phyloP scores from a whole-genome alignment of 2,888 invertebrate species.

The Acleris literana region DNA sequence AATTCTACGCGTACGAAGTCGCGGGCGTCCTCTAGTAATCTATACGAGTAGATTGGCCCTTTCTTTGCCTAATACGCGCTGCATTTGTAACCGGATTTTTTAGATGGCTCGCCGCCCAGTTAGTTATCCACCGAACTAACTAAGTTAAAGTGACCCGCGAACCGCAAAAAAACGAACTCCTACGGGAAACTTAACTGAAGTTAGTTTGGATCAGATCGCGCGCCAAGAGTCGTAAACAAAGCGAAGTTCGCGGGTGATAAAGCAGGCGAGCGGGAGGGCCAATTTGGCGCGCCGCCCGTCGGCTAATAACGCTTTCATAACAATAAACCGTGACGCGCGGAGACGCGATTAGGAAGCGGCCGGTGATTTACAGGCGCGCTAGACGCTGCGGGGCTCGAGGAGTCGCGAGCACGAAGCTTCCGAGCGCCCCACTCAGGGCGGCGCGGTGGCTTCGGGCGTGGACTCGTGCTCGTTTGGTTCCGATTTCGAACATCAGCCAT shows the following conservation, averaged over 20 bases:
- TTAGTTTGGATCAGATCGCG: conserved; percentile 16
- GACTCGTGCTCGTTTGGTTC: too few relatives aligned
- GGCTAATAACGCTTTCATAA: conserved; percentile 31
- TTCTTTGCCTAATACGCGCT: too few relatives aligned
- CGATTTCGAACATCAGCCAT: too few relatives aligned
- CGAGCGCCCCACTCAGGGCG: too few relatives aligned
- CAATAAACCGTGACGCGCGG: conserved; percentile 19
- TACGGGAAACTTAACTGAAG: conserved; percentile 9
- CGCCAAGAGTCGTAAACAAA: conserved; percentile 34
- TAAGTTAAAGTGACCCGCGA: too few relatives aligned
- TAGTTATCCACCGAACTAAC: too few relatives aligned
- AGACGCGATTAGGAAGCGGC: conserved; percentile 15
- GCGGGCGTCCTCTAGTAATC: too few relatives aligned
- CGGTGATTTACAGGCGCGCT: conserved; percentile 4
- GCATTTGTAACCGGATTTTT: too few relatives aligned
- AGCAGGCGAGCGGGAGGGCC: conserved; percentile 13
- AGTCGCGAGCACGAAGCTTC: neutral
- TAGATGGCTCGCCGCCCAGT: too few relatives aligned
- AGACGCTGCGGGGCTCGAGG: neutral
- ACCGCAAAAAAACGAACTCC: conserved; percentile 12
- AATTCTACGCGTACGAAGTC: too few relatives aligned
- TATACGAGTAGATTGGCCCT: too few relatives aligned
- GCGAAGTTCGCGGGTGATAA: conserved; percentile 27
- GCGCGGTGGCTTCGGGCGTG: too few relatives aligned
- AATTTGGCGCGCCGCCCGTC: conserved; percentile 32